Evolutionary conservation across 2,113 vertebrate species (phyloP).

Genomic region (Melanocharis versteri): DNA sequence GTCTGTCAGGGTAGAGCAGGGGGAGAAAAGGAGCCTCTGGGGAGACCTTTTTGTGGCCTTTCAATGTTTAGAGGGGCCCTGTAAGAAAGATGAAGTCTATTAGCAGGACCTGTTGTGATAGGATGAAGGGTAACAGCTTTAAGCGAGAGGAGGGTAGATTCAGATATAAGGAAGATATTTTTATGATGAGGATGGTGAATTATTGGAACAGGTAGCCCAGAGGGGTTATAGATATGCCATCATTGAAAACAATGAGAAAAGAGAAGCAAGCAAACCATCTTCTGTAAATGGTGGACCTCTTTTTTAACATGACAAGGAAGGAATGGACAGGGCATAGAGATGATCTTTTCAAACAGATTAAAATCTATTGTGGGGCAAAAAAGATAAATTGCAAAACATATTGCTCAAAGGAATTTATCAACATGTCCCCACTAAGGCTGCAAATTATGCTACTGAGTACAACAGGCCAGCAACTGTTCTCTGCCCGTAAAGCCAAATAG

Average conservation of each 20-base stretch:
- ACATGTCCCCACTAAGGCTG: neutral
- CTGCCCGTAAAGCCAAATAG: neutral
- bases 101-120: neutral
- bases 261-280: neutral
- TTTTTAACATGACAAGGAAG: neutral
- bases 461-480: neutral
- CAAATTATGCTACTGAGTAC: neutral
- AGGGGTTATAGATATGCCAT: neutral
- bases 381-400: neutral
- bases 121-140: neutral
- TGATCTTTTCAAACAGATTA: neutral
- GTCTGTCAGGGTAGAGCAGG: fast-evolving
- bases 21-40: neutral
- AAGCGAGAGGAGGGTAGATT: neutral
- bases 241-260: neutral
- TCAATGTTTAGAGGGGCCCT: fast-evolving
- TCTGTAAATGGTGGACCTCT: neutral
- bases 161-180: neutral
- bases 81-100: neutral
- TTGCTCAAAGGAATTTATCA: neutral
- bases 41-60: neutral
- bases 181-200: neutral
- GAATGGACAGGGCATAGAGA: neutral
- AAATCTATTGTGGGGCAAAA: neutral
- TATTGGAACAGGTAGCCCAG: neutral